Evolutionary conservation across 2,113 vertebrate genomes (phyloP), one percentile per base, ranked within the genome.

Genomic region (Cygnus buccinator): DNA sequence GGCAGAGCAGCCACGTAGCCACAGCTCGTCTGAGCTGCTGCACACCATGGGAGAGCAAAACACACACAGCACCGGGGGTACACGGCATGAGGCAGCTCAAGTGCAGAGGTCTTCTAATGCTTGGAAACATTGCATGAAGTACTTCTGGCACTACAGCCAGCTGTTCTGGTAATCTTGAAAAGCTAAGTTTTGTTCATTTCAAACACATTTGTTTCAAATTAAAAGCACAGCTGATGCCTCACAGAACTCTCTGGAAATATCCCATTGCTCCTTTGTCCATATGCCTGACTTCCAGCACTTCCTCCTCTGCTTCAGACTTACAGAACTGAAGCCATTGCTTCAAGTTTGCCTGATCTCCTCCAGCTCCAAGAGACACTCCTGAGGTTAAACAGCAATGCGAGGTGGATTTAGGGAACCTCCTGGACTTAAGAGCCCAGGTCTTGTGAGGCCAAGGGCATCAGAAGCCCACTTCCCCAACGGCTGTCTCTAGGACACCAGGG

Each of bases 1-100:
- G 61, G 66, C 26, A 37, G 37, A 89, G 73, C 2, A 0, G 54
- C 31, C 46, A 28, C 0, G 0, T 0, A 6, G 23, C 2, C 8
- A 93, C 11, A 44, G 20, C 43, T 29, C 8, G 46, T 31, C 46
- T 0, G 0, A 5, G 52, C n/a, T 48, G 39, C 76, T 41, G 61
- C 4, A 2, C 35, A 59, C 31, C 4, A 0, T 2, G 0, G 22
- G 31, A 15, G 5, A 80, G 29, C 17, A 37, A 3, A 44, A 48
- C 28, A 39, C 4, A 8, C 9, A 1, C 8, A 22, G 48, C 55
- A 50, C 62, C 2, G 0, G 3, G 1, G 46, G 57, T 4, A 37
- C 11, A 2, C 23, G 26, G 10, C 0, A 0, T 0, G 1, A 84
- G 18, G 25, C 18, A 89, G 43, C 35, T 26, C 35, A 37, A 55